Base-by-base conservation (phyloP, 1,140 invertebrate genomes). In the Panonychus citri region DNA sequence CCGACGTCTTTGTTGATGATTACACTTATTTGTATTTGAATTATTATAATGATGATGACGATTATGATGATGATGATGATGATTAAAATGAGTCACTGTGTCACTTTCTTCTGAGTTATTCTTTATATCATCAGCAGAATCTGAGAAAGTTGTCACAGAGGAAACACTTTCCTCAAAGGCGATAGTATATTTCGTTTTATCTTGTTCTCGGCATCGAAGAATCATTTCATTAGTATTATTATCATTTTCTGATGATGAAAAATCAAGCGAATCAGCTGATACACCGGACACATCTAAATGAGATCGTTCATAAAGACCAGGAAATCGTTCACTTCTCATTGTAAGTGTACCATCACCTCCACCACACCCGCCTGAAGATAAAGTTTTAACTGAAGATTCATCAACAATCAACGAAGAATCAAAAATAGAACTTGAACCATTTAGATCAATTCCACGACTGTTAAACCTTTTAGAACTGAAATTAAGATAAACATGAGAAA, bases 141-240 rank as follows among this genome's bases (percentile, higher is more conserved):
- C 62, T 12, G 77, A 76, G 66, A 79, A 27, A 21, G 39, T 55
- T 28, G 54, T 51, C 3, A 51, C 13, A 17, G 49, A 51, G 10
- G 50, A 26, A 30, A 49, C 42, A 64, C 83, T 86, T 62, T 83
- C 85, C 72, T 90, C 85, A 64, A 90, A 90, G 51, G 85, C 85
- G 64, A 91, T 88, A 53, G 85, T 91, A 67, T 91, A 91, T 70
- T 89, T 90, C 66, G 88, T 81, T 72, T 88, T 88, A 65, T 91
- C 88, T 15, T 83, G 81, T 57, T 60, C 48, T 66, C 83, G 85
- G 53, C 85, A 90, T 1, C 71, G 72, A 37, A 88, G 74, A 64
- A 90, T 78, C 66, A 89, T 81, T 64, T 89, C 84, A 59, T 52
- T 13, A 42, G 28, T 56, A n/a, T 57, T 56, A n/a, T 57, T 55